Percentiles rank a stretch among this genome's conserved stretches.
These are phyloP conservation scores for Reticulitermes lucifugus DNA, from an alignment of 2,888 invertebrate species.

Conservation along the genomic window DNA sequence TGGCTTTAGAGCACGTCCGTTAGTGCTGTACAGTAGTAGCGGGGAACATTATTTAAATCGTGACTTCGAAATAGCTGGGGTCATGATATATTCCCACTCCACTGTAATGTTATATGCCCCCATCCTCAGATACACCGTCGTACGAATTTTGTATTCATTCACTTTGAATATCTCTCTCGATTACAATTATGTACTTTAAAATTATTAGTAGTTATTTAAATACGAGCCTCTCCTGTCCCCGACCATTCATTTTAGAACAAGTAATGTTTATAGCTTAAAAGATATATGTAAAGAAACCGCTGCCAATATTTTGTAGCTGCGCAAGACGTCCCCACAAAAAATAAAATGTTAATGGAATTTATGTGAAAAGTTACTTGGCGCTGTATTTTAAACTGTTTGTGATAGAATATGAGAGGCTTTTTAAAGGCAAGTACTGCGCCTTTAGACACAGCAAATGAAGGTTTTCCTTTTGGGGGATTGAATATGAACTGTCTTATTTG, in stretches of 20 bases:
- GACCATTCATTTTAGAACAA: not conserved
- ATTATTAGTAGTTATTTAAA: constrained; percentile 18
- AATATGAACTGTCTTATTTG: too few species aligned
- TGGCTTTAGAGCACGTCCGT: not conserved
- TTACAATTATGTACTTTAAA: not conserved
- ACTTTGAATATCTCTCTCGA: not conserved
- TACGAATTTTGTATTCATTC: constrained; percentile 8
- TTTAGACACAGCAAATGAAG: too few species aligned
- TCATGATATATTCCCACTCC: not conserved
- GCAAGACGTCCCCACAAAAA: not conserved
- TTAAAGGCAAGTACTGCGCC: too few species aligned
- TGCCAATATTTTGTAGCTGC: not conserved
- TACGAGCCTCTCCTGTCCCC: not conserved
- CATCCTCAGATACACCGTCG: not conserved
- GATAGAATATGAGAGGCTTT: too few species aligned
- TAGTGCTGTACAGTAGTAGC: constrained; percentile 10
- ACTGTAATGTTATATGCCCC: not conserved
- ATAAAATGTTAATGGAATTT: constrained; percentile 16
- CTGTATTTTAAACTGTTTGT: too few species aligned
- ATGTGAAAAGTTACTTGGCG: not conserved
- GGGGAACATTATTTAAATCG: constrained; percentile 9
- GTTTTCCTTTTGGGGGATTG: too few species aligned
- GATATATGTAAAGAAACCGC: constrained; percentile 10
- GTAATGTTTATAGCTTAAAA: not conserved
- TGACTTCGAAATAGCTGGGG: constrained; percentile 5